A percentile compares a stretch with the other conserved stretches of the same genome.
Conservation (phyloP, 2,113 vertebrate species). For the Mormyrus lacerda region DNA sequence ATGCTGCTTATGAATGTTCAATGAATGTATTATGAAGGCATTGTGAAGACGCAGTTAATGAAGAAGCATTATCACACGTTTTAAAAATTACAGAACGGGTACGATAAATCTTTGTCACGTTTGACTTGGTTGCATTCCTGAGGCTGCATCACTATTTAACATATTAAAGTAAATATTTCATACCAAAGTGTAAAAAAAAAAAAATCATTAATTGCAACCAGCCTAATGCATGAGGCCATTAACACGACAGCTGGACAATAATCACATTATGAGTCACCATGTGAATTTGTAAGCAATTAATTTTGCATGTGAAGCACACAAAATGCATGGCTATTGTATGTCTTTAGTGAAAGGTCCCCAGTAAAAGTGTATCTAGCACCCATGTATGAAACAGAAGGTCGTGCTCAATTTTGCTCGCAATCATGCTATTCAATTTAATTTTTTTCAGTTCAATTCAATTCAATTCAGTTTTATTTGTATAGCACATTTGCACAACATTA, state of each 20-base stretch:
- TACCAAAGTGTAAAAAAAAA: neutral
- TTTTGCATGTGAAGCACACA: neutral
- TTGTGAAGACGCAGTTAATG: neutral
- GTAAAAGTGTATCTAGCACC: neutral
- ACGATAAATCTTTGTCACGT: neutral
- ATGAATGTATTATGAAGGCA: neutral
- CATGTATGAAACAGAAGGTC: neutral
- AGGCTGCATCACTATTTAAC: neutral
- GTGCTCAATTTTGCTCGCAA: neutral
- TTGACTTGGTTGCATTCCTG: neutral
- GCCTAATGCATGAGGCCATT: neutral
- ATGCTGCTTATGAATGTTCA: neutral
- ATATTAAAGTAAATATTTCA: neutral
- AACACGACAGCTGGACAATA: no score
- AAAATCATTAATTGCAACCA: neutral
- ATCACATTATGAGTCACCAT: neutral
- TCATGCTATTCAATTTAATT: neutral
- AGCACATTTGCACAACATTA: no score
- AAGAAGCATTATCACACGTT: neutral
- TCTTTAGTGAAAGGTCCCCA: neutral
- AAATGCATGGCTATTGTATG: neutral
- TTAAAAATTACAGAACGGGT: neutral
- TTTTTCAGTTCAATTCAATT: no score
- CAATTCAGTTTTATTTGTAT: no score
- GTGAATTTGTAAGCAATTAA: slow-evolving; percentile 1